These are phyloP conservation scores for Eulimnadia texana DNA, from an alignment of 1,140 invertebrate species.

Conservation along the genomic window DNA sequence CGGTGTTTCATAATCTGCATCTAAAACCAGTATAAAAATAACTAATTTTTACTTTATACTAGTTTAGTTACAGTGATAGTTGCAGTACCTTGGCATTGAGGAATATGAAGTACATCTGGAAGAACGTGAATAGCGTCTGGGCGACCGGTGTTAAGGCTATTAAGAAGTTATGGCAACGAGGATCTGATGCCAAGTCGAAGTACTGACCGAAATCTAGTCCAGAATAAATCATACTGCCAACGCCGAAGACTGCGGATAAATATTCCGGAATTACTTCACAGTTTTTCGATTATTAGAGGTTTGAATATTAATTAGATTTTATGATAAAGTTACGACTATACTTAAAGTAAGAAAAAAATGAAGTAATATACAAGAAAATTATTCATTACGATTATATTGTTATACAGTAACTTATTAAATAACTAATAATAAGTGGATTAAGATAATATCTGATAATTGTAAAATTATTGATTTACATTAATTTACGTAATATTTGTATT, in stretches of 20 bases:
- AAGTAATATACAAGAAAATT: too few relatives aligned
- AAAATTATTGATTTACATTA: too few relatives aligned
- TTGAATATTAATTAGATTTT: too few relatives aligned
- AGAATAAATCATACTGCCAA: constrained; percentile 88
- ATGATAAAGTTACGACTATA: too few relatives aligned
- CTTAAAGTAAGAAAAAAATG: too few relatives aligned
- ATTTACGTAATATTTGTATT: too few relatives aligned
- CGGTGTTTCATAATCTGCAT: constrained; percentile 71
- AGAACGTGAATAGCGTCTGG: constrained; percentile 82
- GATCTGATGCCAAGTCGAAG: constrained; percentile 70
- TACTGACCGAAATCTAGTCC: constrained; percentile 86
- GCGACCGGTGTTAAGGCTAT: constrained; percentile 70
- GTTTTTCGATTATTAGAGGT: background rate
- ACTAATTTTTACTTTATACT: background rate
- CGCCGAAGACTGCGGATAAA: constrained; percentile 59
- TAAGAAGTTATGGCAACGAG: constrained; percentile 73
- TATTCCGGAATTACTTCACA: background rate
- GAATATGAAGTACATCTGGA: constrained; percentile 94
- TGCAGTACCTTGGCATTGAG: constrained; percentile 57
- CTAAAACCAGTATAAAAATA: background rate
- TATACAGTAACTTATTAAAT: too few relatives aligned
- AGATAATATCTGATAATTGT: too few relatives aligned
- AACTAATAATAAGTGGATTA: too few relatives aligned
- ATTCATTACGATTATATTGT: too few relatives aligned
- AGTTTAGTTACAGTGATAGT: background rate